Percentiles rank a stretch among this genome's conserved stretches.
Conservation (phyloP, 2,888 invertebrate species). For the Deilephila elpenor region DNA sequence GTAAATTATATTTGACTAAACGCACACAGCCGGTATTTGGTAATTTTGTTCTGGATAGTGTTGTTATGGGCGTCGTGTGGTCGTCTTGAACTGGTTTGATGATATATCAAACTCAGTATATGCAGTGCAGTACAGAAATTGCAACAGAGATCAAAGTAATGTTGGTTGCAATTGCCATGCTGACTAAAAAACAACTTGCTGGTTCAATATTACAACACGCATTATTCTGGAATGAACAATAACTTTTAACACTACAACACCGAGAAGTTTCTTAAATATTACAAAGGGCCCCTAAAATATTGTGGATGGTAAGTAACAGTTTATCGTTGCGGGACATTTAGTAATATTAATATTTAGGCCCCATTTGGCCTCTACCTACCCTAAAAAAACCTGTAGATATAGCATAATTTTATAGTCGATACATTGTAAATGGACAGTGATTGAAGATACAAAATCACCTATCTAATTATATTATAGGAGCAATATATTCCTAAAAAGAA, state of each 20-base stretch:
- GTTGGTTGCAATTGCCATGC: no score
- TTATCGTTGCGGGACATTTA: neutral
- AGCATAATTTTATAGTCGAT: no score
- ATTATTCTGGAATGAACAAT: neutral
- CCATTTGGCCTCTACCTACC: no score
- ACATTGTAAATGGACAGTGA: neutral
- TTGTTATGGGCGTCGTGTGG: neutral
- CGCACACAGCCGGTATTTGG: slow-evolving; percentile 1
- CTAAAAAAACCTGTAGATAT: no score
- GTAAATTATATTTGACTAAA: neutral
- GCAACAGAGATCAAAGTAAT: no score
- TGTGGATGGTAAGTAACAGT: no score
- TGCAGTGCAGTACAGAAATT: neutral
- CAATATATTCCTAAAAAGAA: neutral
- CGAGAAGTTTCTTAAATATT: no score
- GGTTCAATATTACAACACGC: neutral
- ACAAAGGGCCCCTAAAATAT: neutral
- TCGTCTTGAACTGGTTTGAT: neutral
- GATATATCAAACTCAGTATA: neutral
- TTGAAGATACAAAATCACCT: neutral
- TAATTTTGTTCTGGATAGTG: neutral
- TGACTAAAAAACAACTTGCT: neutral
- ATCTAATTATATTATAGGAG: neutral
- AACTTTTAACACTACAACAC: neutral
- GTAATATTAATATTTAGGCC: neutral